Conservation (phyloP, 2,797 vertebrate genomes). For the Perodicticus potto region DNA sequence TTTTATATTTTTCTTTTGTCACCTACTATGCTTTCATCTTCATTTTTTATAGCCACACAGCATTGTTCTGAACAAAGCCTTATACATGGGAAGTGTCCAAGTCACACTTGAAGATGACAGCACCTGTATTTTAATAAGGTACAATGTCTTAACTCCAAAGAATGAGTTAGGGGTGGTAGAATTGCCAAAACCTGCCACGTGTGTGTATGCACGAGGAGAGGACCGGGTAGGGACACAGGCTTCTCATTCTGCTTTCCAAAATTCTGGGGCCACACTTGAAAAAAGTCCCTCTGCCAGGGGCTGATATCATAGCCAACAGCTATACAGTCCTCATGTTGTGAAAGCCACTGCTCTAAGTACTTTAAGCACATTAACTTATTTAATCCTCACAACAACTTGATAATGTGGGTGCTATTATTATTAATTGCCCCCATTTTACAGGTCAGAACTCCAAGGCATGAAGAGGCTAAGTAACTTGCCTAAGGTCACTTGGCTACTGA, state of each 20-base stretch:
- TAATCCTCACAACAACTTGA: neutral
- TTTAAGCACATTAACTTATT: neutral
- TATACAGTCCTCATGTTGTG: neutral
- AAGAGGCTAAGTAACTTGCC: neutral
- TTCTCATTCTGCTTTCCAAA: neutral
- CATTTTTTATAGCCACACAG: neutral
- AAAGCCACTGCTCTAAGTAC: neutral
- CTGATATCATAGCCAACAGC: neutral
- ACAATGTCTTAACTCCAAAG: neutral
- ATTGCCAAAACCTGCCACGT: neutral
- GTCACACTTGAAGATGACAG: neutral
- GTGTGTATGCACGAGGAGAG: too few relatives aligned
- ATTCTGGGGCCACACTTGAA: neutral
- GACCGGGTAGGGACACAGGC: too few relatives aligned
- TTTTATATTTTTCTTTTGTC: slow-evolving; percentile 6
- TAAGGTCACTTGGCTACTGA: neutral
- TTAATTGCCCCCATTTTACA: slow-evolving; percentile 45
- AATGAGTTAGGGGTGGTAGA: neutral
- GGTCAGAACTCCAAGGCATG: neutral
- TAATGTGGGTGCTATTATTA: neutral
- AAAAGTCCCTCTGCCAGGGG: neutral
- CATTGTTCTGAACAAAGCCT: neutral
- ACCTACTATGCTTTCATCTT: neutral
- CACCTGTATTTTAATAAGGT: neutral
- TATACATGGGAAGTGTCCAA: neutral